Evolutionary conservation across 2,888 invertebrate species (phyloP), one percentile per base, ranked within the genome.

Genomic region (Drosophila conformis): DNA sequence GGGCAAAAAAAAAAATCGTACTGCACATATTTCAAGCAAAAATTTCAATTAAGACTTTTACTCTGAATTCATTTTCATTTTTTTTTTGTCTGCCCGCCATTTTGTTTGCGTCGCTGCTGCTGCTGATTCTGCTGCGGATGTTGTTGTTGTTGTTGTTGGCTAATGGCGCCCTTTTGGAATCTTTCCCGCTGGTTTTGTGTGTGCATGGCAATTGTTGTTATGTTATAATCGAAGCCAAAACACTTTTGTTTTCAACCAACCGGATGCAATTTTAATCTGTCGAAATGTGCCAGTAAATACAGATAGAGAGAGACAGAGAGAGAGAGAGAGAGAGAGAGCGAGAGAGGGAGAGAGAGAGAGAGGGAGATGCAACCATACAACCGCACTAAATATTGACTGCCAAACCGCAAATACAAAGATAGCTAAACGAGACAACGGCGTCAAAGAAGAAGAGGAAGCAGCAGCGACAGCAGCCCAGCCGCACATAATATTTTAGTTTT

Each of bases 11-110:
- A 78, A 78, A 79, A 79, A 82, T 82, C 81, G 71, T 76, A 65
- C 57, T 72, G 85, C 69, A 87, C 80, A 88, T 80, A 83, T 85
- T 89, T 78, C 75, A 75, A 78, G 87, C 78, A 90, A 86, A 90
- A 90, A 88, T 90, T 89, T 89, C 91, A 89, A 89, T 89, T 91
- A 90, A 88, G 88, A 89, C 90, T 86, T 90, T 82, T 75, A 67
- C 81, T 80, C 90, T 76, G 89, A 80, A 86, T 90, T 88, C 89
- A 76, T 83, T 85, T 87, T 73, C 69, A 46, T 70, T 57, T 54
- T 63, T 73, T 63, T 61, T 57, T 56, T 53, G 52, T 52, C 31
- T 60, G 54, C 60, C 73, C 73, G 63, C 68, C 68, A 74, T 70
- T 63, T 57, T 67, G 52, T 70, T 69, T 69, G 63, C 58, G 72